Conservation (phyloP, 2,888 invertebrate genomes). For the Drosophila merina region DNA sequence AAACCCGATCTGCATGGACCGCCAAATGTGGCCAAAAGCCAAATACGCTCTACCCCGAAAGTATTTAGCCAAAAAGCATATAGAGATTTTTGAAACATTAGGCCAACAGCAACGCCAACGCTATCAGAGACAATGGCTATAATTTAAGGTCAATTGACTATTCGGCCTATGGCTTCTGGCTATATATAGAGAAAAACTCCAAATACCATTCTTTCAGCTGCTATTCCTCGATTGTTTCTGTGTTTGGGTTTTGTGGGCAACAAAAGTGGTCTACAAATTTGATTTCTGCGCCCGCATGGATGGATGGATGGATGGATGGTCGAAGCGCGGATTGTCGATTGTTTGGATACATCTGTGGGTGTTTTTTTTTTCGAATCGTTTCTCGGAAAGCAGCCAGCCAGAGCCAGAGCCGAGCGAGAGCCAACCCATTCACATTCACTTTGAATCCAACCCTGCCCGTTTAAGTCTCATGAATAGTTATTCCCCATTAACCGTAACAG, state of each 20-base stretch:
- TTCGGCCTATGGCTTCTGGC: slow-evolving; percentile 31
- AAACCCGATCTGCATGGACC: slow-evolving; percentile 42
- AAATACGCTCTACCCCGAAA: slow-evolving; percentile 21
- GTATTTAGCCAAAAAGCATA: slow-evolving; percentile 3
- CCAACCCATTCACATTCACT: slow-evolving; percentile 8
- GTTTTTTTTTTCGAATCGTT: slow-evolving; percentile 19
- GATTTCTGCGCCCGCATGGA: slow-evolving; percentile 9
- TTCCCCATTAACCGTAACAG: slow-evolving; percentile 38
- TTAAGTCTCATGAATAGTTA: slow-evolving; percentile 42
- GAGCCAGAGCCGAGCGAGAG: not conserved
- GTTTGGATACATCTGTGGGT: slow-evolving; percentile 25
- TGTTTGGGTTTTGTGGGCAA: slow-evolving; percentile 20
- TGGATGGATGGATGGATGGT: slow-evolving; percentile 25
- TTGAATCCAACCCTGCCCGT: slow-evolving; percentile 21
- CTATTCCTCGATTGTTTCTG: slow-evolving; percentile 3
- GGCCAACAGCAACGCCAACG: slow-evolving; percentile 33
- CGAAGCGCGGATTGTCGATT: slow-evolving; percentile 8
- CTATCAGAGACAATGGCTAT: slow-evolving; percentile 54
- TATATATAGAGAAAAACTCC: slow-evolving; percentile 38
- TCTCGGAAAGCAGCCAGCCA: slow-evolving; percentile 29
- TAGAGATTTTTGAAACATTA: slow-evolving; percentile 49
- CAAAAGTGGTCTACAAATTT: slow-evolving; percentile 27
- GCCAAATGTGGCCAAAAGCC: slow-evolving; percentile 38
- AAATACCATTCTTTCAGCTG: slow-evolving; percentile 32
- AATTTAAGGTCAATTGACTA: slow-evolving; percentile 74